phyloP scores from a whole-genome alignment of 2,888 invertebrate genomes.

The Tetheella fluctuosa region DNA sequence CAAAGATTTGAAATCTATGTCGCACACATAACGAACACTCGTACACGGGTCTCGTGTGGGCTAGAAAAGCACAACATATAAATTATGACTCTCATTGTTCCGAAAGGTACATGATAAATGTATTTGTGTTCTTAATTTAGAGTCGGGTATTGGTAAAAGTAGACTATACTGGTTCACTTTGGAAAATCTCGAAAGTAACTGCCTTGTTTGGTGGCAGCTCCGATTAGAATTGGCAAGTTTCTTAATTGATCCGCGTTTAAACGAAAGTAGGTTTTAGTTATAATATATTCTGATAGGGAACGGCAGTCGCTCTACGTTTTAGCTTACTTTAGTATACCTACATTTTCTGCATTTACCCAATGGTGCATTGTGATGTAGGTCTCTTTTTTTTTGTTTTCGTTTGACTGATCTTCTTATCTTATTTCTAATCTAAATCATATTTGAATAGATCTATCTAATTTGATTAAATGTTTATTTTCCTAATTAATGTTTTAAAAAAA shows the following conservation, averaged over 20 bases:
- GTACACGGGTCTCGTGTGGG: slow-evolving; percentile 66
- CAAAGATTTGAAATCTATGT: slow-evolving; percentile 68
- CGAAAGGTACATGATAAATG: slow-evolving; percentile 71
- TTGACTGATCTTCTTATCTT: too few relatives aligned
- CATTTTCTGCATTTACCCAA: neutral
- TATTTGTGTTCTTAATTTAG: slow-evolving; percentile 60
- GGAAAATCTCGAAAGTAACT: slow-evolving; percentile 49
- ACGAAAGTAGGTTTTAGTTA: neutral
- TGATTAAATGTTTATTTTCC: too few relatives aligned
- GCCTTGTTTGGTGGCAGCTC: slow-evolving; percentile 41
- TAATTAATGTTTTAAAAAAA: too few relatives aligned
- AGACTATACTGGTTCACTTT: slow-evolving; percentile 42
- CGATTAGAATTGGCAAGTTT: slow-evolving; percentile 42
- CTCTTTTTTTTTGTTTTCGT: too few relatives aligned
- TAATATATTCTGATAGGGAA: neutral
- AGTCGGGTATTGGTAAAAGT: slow-evolving; percentile 53
- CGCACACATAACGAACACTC: slow-evolving; percentile 62
- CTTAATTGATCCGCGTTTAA: slow-evolving; percentile 49
- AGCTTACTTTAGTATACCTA: neutral
- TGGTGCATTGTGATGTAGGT: neutral
- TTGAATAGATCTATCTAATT: too few relatives aligned
- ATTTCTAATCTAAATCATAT: too few relatives aligned
- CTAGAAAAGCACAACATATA: slow-evolving; percentile 63
- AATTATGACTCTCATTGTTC: slow-evolving; percentile 68
- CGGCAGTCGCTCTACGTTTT: too few relatives aligned